Conservation (phyloP, 2,113 vertebrate species). For the Macaca nemestrina region DNA sequence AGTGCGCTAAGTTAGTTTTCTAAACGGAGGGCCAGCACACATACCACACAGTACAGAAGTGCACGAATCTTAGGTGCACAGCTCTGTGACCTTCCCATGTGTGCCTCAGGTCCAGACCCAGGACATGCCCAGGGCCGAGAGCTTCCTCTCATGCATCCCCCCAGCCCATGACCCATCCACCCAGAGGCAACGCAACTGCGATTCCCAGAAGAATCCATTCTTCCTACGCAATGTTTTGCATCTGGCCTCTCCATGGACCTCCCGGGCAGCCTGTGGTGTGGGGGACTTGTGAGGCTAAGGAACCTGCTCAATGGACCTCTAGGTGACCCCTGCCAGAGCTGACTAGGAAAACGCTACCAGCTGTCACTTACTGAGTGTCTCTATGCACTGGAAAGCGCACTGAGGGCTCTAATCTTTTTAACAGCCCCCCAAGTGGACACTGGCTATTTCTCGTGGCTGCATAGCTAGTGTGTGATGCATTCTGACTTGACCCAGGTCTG, state of each 20-base stretch:
- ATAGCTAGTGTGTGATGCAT: not conserved
- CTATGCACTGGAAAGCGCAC: too few species aligned
- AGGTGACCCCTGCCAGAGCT: not conserved
- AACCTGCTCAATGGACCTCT: not conserved
- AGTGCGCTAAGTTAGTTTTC: not conserved
- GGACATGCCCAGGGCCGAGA: not conserved
- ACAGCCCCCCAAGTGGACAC: too few species aligned
- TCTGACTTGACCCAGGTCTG: not conserved
- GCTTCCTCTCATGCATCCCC: not conserved
- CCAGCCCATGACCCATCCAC: not conserved
- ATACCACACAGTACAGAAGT: too few species aligned
- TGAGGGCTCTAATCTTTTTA: not conserved
- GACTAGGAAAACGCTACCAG: not conserved
- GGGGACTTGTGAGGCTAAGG: not conserved
- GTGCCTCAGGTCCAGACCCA: not conserved
- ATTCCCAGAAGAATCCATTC: not conserved
- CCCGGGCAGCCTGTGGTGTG: not conserved
- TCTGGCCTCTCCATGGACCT: not conserved
- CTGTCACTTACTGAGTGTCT: not conserved
- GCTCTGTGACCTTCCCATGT: not conserved
- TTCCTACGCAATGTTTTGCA: not conserved
- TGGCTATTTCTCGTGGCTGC: fast-evolving
- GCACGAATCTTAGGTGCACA: too few species aligned
- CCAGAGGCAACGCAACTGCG: not conserved
- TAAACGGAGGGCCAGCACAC: not conserved